Base-by-base conservation (phyloP, 2,113 vertebrate genomes). In the Hydropotes inermis region DNA sequence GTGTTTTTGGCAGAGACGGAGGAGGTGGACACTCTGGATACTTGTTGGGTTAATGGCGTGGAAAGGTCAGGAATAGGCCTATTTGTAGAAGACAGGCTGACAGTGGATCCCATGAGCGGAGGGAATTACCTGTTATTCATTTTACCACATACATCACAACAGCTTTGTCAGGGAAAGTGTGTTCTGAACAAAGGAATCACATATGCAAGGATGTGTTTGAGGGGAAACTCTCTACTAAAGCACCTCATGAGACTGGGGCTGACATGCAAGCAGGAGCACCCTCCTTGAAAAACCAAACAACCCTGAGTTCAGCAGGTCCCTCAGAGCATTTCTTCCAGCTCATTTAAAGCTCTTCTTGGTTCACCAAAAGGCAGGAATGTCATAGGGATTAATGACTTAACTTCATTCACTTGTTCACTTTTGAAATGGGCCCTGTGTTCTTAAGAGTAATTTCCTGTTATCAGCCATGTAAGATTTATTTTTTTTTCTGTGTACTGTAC, bases 361-460 rank as follows among this genome's bases (percentile, higher is more conserved):
- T 81, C 39, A 82, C 82, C 13, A 17, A 30, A 19, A 91, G 88
- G 57, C 64, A 54, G 82, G 86, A 64, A 70, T 54, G 47, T 33
- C 52, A 6, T 5, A 16, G 79, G 81, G 58, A 81, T 61, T 33
- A 25, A 39, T 45, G 87, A 45, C 19, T 82, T 30, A 17, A 16
- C 47, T 64, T 64, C 25, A 10, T 9, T 50, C 45, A 36, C 57
- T 87, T 25, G 39, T 67, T 70, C 25, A 16, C 84, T 55, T 96
- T 92, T 70, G 45, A 25, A 70, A 36, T 67, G n/a, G 79, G 28
- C 36, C 57, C 83, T 82, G 11, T 6, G 6, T 57, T 92, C 45
- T 92, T 74, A 87, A 1, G 74, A 47, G 43, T 74, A 57, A 88
- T 94, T 85, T 94, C 52, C 89, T 93, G 3, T 30, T 94, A 39